Evolutionary conservation across 2,797 vertebrate species (phyloP), one percentile per base, ranked within the genome.

Genomic region (Staurois parvus): DNA sequence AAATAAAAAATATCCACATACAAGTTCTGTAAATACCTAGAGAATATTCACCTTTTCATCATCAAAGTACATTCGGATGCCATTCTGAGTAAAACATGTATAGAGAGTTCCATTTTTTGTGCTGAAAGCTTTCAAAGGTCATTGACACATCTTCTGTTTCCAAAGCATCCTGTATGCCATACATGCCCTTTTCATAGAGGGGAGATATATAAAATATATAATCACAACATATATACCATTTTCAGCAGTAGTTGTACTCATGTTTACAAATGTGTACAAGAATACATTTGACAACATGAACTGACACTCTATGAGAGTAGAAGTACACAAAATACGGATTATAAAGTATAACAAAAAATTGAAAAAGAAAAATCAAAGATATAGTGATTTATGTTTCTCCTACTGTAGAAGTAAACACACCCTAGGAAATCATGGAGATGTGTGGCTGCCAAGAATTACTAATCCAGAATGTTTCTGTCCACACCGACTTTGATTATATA

Each of bases 101-200:
- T 94, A 93, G 7, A 94, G 90, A 2, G 79, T 91, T 52, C 92
- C 91, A 32, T 88, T 89, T n/a, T 84, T 88, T 88, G 82, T 93
- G 92, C 9, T 93, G 89, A 83, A 94, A 93, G 85, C 89, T 93
- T 88, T 94, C 91, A 34, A 94, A 93, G 8, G 89, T 87, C 89
- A 94, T 40, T 29, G 91, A 91, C 4, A 91, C 79, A 28, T 93
- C 92, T 85, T 92, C 91, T 28, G 73, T 84, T 32, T 92, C 91
- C 32, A 82, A 8, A 1, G 11, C 69, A 29, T 37, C 72, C 21
- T n/a, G 66, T 12, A 15, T 64, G 30, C 52, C 72, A 70, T 73
- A 3, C n/a, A 29, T 66, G 64, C 12, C 26, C 52, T 59, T 59
- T 52, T 24, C n/a, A 59, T 24, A 9, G 52, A 59, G 21, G 52